Percentiles rank a stretch among this genome's conserved stretches.
phyloP scores from a whole-genome alignment of 2,888 invertebrate species.

The Drosophila neonasuta region DNA sequence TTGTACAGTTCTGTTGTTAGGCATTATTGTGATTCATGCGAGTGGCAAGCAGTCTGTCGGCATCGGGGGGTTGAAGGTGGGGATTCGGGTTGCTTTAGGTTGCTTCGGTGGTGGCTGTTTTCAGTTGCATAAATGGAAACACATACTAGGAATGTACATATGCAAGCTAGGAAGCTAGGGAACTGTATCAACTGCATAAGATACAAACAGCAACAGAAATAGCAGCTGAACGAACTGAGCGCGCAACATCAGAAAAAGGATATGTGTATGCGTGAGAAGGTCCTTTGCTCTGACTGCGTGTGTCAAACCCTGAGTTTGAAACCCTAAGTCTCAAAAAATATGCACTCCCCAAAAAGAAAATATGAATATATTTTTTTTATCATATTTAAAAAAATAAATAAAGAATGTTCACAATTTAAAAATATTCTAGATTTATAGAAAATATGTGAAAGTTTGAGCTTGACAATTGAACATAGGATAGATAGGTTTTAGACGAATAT shows the following conservation, averaged over 20 bases:
- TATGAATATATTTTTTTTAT: too few species aligned
- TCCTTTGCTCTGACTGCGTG: background rate
- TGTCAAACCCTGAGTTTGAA: background rate
- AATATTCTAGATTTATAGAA: too few species aligned
- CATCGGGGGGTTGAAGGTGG: background rate
- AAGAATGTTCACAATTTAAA: too few species aligned
- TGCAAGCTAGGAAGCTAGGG: background rate
- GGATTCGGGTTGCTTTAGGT: background rate
- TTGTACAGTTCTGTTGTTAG: background rate
- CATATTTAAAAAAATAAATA: too few species aligned
- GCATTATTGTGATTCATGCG: too few species aligned
- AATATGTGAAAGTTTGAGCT: too few species aligned
- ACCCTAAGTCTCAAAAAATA: background rate
- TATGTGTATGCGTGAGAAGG: background rate
- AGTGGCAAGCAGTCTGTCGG: too few species aligned
- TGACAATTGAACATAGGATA: too few species aligned
- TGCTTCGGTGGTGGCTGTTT: background rate
- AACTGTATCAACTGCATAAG: background rate
- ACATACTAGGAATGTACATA: too few species aligned
- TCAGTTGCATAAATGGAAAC: background rate
- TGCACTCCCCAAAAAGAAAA: background rate
- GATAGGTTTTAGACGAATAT: too few species aligned
- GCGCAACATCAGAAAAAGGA: background rate
- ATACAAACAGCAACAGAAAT: background rate
- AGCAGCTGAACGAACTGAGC: constrained; percentile 1